Evolutionary conservation across 2,113 vertebrate genomes (phyloP), one percentile per base, ranked within the genome.

Genomic region (Capreolus pygargus): DNA sequence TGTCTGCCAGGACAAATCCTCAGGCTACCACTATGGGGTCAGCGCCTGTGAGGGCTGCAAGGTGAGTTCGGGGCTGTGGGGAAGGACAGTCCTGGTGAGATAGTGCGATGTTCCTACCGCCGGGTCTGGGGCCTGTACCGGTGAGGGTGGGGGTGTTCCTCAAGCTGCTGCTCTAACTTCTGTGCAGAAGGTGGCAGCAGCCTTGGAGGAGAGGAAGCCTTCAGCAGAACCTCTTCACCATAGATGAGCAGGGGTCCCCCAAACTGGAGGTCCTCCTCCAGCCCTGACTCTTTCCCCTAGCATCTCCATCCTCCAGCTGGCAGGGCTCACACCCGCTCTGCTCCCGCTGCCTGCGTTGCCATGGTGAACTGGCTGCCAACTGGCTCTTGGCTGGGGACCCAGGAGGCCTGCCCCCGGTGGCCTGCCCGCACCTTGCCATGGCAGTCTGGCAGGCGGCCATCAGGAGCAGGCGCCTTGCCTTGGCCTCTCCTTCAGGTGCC

Each of bases 21-120:
- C 99, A 6, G 99, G 99, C 95, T 99, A 99, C 99, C 99, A 99
- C 99, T 99, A 99, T 97, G 99, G 99, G 91, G 99, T 99, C 98
- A 99, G 99, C 98, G 99, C 99, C 99, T 99, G 99, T 70, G 99
- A 99, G 97, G 99, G 99, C 98, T 99, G 99, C 99, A 99, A 99
- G 99, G 99, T 99, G 99, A 99, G 99, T 60, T 3, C 15, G 39
- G 39, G 14, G 11, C 61, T 74, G 1, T 7, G 6, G 74, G 90
- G 92, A 92, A 54, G 64, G 78, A 43, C 47, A 78, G 30, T 23
- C 57, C 57, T 17, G 78, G 21, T 28, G 3, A 82, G 89, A 43
- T 61, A 10, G 50, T 6, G 13, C 36, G 39, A 27, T 28, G 19
- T 52, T 47, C 74, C 60, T 23, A 13, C 78, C 12, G 27, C 61